Conservation (phyloP, 2,113 vertebrate species). For the Brachirus orientalis region DNA sequence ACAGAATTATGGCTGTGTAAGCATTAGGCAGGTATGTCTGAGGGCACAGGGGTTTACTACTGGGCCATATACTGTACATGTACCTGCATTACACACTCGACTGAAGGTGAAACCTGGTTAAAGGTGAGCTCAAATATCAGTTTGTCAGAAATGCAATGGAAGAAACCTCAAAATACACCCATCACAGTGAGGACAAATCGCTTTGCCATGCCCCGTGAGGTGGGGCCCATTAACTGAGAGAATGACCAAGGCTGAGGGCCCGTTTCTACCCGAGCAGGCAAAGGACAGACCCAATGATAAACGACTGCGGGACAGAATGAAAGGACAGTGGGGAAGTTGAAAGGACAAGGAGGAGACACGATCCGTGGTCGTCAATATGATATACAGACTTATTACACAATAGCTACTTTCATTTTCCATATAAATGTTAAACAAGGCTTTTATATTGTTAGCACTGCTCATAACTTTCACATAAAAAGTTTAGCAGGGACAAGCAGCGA, state of each 20-base stretch:
- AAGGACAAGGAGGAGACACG: constrained; percentile 50
- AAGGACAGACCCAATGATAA: constrained; percentile 73
- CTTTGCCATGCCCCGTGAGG: constrained; percentile 60
- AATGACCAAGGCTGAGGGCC: constrained; percentile 66
- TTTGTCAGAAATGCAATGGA: constrained; percentile 73
- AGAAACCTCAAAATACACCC: constrained; percentile 71
- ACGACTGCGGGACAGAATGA: constrained; percentile 61
- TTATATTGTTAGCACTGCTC: constrained; percentile 16
- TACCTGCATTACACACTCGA: constrained; percentile 54
- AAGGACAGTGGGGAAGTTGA: constrained; percentile 46
- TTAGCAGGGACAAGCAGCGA: constrained; percentile 17
- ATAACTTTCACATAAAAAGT: constrained; percentile 11
- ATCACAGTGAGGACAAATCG: constrained; percentile 68
- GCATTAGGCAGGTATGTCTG: constrained; percentile 6
- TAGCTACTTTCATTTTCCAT: constrained; percentile 29
- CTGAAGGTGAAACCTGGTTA: constrained; percentile 54
- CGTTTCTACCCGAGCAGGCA: constrained; percentile 67
- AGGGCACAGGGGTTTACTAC: constrained; percentile 26
- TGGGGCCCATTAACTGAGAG: constrained; percentile 70
- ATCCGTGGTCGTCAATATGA: constrained; percentile 32
- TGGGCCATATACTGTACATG: constrained; percentile 33
- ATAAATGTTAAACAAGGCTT: constrained; percentile 32
- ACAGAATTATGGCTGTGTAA: not conserved
- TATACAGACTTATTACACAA: constrained; percentile 23
- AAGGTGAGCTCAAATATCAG: constrained; percentile 67